These are phyloP conservation scores for Caenorhabditis becei DNA, from an alignment of 2,888 invertebrate genomes.

Conservation along the genomic window DNA sequence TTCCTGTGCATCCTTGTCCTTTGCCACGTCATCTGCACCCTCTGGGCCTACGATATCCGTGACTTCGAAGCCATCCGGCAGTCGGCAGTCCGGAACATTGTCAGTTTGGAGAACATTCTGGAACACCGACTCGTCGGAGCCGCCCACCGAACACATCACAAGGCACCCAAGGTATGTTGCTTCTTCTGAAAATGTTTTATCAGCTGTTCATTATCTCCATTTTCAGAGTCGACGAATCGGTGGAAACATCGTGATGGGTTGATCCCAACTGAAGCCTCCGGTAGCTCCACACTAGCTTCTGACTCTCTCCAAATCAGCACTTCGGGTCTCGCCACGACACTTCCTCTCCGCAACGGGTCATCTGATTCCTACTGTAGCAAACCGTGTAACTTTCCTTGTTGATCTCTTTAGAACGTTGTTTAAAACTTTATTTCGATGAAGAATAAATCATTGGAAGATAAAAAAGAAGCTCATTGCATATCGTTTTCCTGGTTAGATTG, in stretches of 20 bases:
- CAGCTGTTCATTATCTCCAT: background rate
- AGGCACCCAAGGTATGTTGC: constrained; percentile 39
- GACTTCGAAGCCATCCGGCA: constrained; percentile 47
- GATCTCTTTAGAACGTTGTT: constrained; percentile 4
- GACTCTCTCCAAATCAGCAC: background rate
- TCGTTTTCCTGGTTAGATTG: constrained; percentile 8
- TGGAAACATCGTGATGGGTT: constrained; percentile 62
- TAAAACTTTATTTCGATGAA: constrained; percentile 13
- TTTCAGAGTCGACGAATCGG: constrained; percentile 60
- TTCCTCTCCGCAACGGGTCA: constrained; percentile 27
- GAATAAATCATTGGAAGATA: constrained; percentile 31
- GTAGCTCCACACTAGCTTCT: background rate
- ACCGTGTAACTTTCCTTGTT: constrained; percentile 38
- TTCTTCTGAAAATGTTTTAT: background rate
- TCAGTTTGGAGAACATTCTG: constrained; percentile 45
- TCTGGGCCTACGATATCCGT: constrained; percentile 40
- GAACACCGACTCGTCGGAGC: constrained; percentile 37
- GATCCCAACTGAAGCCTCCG: background rate
- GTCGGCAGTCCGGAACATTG: constrained; percentile 48
- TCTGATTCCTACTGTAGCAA: constrained; percentile 12
- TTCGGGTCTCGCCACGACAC: constrained; percentile 27
- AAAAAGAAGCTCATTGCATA: constrained; percentile 41
- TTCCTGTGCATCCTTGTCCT: constrained; percentile 38
- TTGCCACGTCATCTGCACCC: constrained; percentile 46
- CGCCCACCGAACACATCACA: constrained; percentile 26